A percentile compares a stretch with the other conserved stretches of the same genome.
Conservation (phyloP, 2,888 invertebrate species). For the Phortica magna region DNA sequence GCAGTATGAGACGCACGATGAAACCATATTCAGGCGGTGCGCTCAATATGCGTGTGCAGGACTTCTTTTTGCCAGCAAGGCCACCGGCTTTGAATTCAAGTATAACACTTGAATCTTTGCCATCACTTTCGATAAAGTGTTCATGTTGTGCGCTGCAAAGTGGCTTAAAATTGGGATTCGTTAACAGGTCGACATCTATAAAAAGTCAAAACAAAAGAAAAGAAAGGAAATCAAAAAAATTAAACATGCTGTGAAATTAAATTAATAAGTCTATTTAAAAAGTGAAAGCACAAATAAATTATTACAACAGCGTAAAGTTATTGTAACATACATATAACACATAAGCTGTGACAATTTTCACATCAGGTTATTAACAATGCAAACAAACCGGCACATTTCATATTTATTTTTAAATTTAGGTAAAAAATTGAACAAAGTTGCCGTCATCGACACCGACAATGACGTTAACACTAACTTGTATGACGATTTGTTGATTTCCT, state of each 20-base stretch:
- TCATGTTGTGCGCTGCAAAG: slow-evolving; percentile 75
- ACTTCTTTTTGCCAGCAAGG: slow-evolving; percentile 58
- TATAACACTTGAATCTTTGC: slow-evolving; percentile 77
- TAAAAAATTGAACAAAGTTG: not conserved
- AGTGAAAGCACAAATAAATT: slow-evolving; percentile 16
- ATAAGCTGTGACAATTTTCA: not conserved
- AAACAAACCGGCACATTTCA: not conserved
- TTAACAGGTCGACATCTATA: slow-evolving; percentile 69
- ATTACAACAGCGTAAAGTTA: not conserved
- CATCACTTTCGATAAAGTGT: slow-evolving; percentile 75
- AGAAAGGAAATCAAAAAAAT: not conserved
- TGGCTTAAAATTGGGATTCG: slow-evolving; percentile 74
- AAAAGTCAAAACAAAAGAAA: slow-evolving; percentile 34
- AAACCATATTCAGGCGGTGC: slow-evolving; percentile 76
- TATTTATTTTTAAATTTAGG: not conserved
- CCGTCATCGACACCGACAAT: not conserved
- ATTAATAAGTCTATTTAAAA: not conserved
- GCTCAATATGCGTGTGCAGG: slow-evolving; percentile 74
- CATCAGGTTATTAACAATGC: not conserved
- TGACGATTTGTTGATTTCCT: not conserved
- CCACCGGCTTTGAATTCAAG: slow-evolving; percentile 74
- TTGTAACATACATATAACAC: not conserved
- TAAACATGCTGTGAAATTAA: not conserved
- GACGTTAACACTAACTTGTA: not conserved
- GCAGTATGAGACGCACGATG: slow-evolving; percentile 75